Conservation (phyloP, 1,140 invertebrate species). For the Drosophila murphyi region DNA sequence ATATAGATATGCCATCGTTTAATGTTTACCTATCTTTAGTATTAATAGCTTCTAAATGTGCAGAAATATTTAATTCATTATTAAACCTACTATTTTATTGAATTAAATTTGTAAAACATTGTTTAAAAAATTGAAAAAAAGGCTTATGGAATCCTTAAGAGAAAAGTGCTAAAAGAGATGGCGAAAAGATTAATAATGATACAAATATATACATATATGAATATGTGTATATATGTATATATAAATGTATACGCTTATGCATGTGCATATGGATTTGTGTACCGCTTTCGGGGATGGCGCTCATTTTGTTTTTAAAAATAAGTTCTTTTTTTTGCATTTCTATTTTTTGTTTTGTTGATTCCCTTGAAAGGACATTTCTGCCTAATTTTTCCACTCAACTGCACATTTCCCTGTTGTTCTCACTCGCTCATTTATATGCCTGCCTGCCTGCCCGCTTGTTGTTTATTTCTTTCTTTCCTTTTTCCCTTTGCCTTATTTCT, state of each 20-base stretch:
- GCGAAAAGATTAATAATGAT: too few relatives aligned
- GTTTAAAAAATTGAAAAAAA: too few relatives aligned
- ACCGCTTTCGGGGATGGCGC: conserved; percentile 31
- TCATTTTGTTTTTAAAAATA: conserved; percentile 58
- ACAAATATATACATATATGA: background rate
- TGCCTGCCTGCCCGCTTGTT: conserved; percentile 36
- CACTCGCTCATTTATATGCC: conserved; percentile 66
- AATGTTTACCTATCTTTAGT: too few relatives aligned
- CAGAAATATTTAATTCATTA: too few relatives aligned
- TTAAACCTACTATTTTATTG: too few relatives aligned
- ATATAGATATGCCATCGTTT: too few relatives aligned
- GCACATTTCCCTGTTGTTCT: conserved; percentile 68
- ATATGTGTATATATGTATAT: background rate
- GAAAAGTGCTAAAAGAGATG: too few relatives aligned
- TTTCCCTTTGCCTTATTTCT: conserved; percentile 4
- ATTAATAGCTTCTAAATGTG: too few relatives aligned
- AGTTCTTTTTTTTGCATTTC: conserved; percentile 28
- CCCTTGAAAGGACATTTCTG: conserved; percentile 66
- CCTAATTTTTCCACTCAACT: conserved; percentile 81
- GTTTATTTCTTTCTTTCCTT: conserved; percentile 36
- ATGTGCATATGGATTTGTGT: background rate
- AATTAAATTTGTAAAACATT: too few relatives aligned
- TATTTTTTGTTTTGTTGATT: conserved; percentile 34
- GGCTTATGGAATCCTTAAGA: too few relatives aligned
- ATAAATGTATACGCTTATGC: background rate